Percentiles rank a stretch among this genome's conserved stretches.
These are phyloP conservation scores for Sisyra terminalis DNA, from an alignment of 2,888 invertebrate species.

Conservation along the genomic window DNA sequence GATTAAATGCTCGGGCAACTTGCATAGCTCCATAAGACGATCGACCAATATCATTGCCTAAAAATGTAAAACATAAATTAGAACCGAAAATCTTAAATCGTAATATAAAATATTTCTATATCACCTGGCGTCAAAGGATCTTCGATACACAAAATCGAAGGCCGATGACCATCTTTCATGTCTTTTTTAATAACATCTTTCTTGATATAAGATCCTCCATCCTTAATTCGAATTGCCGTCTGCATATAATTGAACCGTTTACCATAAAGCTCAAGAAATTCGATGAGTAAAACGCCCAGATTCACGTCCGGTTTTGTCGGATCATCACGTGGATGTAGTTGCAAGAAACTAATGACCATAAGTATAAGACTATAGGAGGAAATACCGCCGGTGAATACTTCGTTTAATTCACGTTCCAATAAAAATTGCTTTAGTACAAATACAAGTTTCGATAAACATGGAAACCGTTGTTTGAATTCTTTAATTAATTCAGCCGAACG, in stretches of 20 bases:
- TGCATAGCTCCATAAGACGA: constrained; percentile 90
- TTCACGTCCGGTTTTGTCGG: constrained; percentile 49
- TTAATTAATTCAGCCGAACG: constrained; percentile 93
- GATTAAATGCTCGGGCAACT: constrained; percentile 79
- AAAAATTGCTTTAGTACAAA: constrained; percentile 98
- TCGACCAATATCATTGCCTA: constrained; percentile 82
- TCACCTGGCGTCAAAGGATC: constrained; percentile 86
- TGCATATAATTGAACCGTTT: constrained; percentile 91
- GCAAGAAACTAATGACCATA: constrained; percentile 94
- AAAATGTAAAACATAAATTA: no score
- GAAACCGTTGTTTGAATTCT: constrained; percentile 74
- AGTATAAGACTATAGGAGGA: constrained; percentile 97
- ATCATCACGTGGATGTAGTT: constrained; percentile 77
- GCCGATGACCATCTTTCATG: constrained; percentile 88
- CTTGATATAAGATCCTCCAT: constrained; percentile 83
- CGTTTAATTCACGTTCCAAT: constrained; percentile 92
- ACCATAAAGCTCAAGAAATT: constrained; percentile 96
- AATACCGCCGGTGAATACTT: constrained; percentile 98
- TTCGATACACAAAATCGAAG: constrained; percentile 90
- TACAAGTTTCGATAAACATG: constrained; percentile 83
- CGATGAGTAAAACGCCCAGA: constrained; percentile 85
- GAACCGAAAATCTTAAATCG: no score
- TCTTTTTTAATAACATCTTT: constrained; percentile 84
- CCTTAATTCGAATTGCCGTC: constrained; percentile 84
- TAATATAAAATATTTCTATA: no score